phyloP scores from a whole-genome alignment of 2,888 invertebrate genomes.

The Epinotia brunnichana region DNA sequence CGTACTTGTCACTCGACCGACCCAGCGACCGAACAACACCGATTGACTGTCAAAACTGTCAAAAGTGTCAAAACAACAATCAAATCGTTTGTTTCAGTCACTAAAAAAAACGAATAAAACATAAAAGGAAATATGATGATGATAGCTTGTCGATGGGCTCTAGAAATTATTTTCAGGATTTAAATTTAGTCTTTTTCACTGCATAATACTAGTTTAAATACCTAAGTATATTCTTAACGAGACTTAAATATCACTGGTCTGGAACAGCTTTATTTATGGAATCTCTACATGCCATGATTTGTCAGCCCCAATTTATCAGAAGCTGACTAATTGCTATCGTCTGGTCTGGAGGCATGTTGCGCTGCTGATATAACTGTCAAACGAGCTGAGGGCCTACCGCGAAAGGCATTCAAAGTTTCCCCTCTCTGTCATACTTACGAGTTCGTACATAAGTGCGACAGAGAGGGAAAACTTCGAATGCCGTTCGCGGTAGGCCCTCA shows the following conservation, averaged over 20 bases:
- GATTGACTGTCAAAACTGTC: conserved; percentile 1
- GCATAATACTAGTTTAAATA: not conserved
- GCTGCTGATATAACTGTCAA: not conserved
- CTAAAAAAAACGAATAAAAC: not conserved
- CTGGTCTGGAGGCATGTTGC: too few species aligned
- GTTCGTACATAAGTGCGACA: too few species aligned
- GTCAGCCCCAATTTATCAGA: too few species aligned
- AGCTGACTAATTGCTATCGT: too few species aligned
- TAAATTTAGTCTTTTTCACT: not conserved
- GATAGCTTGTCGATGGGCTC: not conserved
- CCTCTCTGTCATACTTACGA: too few species aligned
- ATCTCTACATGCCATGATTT: too few species aligned
- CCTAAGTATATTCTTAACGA: not conserved
- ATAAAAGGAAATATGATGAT: not conserved
- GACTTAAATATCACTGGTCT: not conserved
- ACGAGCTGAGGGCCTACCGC: too few species aligned
- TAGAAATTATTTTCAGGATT: not conserved
- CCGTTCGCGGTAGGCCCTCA: too few species aligned
- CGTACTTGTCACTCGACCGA: not conserved
- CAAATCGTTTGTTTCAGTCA: conserved; percentile 13
- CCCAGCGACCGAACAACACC: conserved; percentile 13
- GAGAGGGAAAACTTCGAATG: too few species aligned
- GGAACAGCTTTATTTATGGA: conserved; percentile 1
- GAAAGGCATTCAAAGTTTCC: too few species aligned
- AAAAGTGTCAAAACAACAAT: too few species aligned